These are phyloP conservation scores for Tokudaia muenninki DNA, from an alignment of 2,797 vertebrate genomes.

Conservation along the genomic window DNA sequence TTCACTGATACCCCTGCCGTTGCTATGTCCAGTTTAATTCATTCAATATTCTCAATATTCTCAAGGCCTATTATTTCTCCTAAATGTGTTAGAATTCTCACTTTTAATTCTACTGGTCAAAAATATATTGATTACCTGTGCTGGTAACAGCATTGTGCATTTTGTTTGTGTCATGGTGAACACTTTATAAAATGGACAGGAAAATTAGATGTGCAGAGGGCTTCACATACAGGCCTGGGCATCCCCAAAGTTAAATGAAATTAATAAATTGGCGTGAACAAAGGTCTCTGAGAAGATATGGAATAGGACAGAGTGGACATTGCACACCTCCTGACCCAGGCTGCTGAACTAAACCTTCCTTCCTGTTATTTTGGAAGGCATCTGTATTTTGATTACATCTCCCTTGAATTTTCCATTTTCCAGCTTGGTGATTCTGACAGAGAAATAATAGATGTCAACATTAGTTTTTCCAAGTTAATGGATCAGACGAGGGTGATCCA, in stretches of 20 bases:
- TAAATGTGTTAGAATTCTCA: constrained; percentile 59
- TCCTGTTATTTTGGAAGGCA: constrained; percentile 49
- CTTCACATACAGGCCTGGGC: constrained; percentile 7
- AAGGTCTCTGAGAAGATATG: not conserved
- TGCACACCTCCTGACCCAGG: not conserved
- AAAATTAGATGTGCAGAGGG: not conserved
- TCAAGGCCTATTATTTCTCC: constrained; percentile 3
- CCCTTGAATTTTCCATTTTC: constrained; percentile 65
- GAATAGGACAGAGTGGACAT: not conserved
- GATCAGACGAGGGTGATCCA: constrained; percentile 36
- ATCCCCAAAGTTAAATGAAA: not conserved
- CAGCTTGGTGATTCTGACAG: constrained; percentile 48
- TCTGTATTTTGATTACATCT: constrained; percentile 58
- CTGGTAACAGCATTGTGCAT: not conserved
- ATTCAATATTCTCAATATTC: not conserved
- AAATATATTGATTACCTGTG: constrained; percentile 20
- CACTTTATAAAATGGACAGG: not conserved
- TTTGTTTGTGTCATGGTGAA: constrained; percentile 17
- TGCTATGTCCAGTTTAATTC: constrained; percentile 45
- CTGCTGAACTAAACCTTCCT: not conserved
- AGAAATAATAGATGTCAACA: constrained; percentile 70
- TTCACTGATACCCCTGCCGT: not conserved
- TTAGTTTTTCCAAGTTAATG: constrained; percentile 68
- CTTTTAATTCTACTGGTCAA: constrained; percentile 31
- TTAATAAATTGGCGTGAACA: not conserved